Percentiles rank a stretch among this genome's conserved stretches.
Conservation (phyloP, 2,113 vertebrate genomes). For the Hypanus sabinus region DNA sequence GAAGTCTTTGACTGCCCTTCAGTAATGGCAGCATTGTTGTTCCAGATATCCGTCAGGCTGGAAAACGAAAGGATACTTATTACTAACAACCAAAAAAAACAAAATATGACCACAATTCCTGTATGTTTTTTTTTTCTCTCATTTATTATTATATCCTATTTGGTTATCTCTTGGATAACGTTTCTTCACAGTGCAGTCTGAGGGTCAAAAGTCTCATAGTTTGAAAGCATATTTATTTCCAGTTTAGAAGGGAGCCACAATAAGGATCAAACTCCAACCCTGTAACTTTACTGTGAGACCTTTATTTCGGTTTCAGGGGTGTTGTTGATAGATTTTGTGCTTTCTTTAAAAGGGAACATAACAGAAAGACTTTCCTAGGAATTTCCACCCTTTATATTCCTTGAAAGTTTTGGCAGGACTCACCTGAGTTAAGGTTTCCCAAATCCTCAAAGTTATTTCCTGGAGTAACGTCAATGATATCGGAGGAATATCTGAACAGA, state of each 20-base stretch:
- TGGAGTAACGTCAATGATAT: neutral
- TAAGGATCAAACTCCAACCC: neutral
- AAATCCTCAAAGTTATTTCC: neutral
- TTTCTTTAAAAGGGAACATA: neutral
- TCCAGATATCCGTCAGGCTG: neutral
- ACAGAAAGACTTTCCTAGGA: neutral
- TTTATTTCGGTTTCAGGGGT: neutral
- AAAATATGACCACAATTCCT: neutral
- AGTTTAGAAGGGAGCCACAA: neutral
- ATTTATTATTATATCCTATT: neutral
- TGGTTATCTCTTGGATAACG: neutral
- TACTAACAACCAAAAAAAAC: neutral
- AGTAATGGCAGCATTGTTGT: neutral
- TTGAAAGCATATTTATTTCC: neutral
- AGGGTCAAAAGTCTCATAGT: neutral
- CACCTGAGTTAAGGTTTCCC: neutral
- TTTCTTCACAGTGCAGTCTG: neutral
- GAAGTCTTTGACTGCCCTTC: neutral
- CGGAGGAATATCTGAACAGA: neutral
- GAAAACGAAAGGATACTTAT: neutral
- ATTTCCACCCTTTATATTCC: neutral
- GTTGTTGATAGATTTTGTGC: neutral
- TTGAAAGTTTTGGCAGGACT: neutral
- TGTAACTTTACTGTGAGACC: neutral
- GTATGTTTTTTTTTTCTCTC: neutral